Conservation (phyloP, 2,797 vertebrate species). For the Bovichtus variegatus region DNA sequence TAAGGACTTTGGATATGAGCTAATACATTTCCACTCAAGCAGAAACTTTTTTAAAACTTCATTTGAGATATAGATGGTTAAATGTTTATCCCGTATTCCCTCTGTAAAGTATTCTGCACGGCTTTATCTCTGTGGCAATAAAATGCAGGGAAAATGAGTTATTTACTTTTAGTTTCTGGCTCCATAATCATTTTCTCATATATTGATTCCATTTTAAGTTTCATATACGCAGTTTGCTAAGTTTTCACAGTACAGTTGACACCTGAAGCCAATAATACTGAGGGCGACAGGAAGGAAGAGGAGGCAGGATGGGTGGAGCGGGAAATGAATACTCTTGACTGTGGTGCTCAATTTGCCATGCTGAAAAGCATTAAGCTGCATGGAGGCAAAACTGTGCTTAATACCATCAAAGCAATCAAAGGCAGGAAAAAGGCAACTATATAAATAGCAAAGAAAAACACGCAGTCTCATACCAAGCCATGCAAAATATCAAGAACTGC, state of each 20-base stretch:
- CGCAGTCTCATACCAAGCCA: constrained; percentile 82
- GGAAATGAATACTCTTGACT: constrained; percentile 87
- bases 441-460: constrained; percentile 65
- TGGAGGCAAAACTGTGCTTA: constrained; percentile 85
- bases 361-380: constrained; percentile 83
- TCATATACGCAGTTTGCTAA: constrained; percentile 39
- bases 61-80: constrained; percentile 55
- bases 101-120: constrained; percentile 29
- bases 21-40: constrained; percentile 54
- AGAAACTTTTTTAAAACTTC: constrained; percentile 33
- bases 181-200: constrained; percentile 39
- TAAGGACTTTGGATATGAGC: constrained; percentile 53
- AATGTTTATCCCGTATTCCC: constrained; percentile 45
- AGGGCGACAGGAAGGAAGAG: constrained; percentile 77
- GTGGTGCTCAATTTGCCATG: constrained; percentile 81
- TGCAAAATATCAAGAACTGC: constrained; percentile 82
- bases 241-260: constrained; percentile 95
- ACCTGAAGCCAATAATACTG: constrained; percentile 85
- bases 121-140: constrained; percentile 38
- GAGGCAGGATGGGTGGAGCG: constrained; percentile 78
- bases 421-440: constrained; percentile 78
- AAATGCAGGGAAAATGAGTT: constrained; percentile 33
- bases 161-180: constrained; percentile 41
- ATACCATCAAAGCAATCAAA: constrained; percentile 85
- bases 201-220: constrained; percentile 45